These are phyloP conservation scores for Clusia tigrina DNA, from an alignment of 2,888 invertebrate species.

Conservation along the genomic window DNA sequence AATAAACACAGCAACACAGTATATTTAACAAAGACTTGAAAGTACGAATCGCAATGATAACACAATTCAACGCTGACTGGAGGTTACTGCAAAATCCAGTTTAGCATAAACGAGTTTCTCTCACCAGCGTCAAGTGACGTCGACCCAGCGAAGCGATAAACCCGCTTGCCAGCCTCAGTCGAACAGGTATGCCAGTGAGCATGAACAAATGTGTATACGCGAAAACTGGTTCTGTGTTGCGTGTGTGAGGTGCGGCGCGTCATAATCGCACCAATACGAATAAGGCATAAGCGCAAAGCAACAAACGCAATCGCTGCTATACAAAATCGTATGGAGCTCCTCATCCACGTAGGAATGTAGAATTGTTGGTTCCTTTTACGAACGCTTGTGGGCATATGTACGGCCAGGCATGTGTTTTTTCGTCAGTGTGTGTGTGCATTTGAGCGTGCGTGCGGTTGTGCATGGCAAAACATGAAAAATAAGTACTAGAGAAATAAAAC, in stretches of 20 bases:
- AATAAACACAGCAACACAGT: too few relatives aligned
- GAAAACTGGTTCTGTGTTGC: not conserved
- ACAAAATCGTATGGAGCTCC: not conserved
- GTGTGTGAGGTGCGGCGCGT: constrained; percentile 37
- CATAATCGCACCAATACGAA: constrained; percentile 37
- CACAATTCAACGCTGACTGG: too few relatives aligned
- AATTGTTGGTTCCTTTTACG: not conserved
- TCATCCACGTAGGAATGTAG: not conserved
- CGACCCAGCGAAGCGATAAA: not conserved
- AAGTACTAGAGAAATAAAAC: constrained; percentile 14
- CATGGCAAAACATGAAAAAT: constrained; percentile 17
- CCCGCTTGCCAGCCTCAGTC: not conserved
- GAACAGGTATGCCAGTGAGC: constrained; percentile 4
- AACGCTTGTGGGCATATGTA: constrained; percentile 10
- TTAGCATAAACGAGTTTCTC: constrained; percentile 11
- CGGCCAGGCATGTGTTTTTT: too few relatives aligned
- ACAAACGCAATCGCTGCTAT: not conserved
- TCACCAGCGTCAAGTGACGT: constrained; percentile 9
- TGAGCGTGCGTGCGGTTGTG: constrained; percentile 4
- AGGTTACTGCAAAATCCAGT: not conserved
- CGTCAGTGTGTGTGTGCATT: constrained; percentile 7
- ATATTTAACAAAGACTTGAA: too few relatives aligned
- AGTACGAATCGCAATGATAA: too few relatives aligned
- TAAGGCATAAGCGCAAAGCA: constrained; percentile 9
- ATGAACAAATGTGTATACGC: constrained; percentile 7